These are phyloP conservation scores for Quadroppia sp. DNA, from an alignment of 2,888 invertebrate genomes.

Conservation along the genomic window DNA sequence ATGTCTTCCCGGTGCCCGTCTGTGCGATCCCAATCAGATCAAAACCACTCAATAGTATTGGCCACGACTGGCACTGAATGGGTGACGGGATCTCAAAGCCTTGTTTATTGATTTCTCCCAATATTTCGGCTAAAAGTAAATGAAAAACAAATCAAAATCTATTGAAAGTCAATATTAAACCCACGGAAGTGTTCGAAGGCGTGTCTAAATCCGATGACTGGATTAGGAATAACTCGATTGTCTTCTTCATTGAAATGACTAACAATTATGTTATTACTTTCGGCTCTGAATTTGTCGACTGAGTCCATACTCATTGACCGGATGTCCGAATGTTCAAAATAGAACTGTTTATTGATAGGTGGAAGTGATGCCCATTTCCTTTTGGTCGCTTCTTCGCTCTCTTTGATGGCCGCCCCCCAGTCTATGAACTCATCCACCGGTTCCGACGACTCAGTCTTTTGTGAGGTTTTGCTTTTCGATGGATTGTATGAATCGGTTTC, in stretches of 20 bases:
- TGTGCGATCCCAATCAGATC: constrained; percentile 96
- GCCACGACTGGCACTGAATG: constrained; percentile 86
- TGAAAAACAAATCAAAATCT: constrained; percentile 26
- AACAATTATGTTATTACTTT: constrained; percentile 63
- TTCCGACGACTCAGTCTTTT: neutral
- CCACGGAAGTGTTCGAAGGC: constrained; percentile 69
- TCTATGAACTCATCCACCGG: constrained; percentile 38
- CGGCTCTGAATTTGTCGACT: constrained; percentile 60
- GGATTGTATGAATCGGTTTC: neutral
- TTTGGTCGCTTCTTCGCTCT: constrained; percentile 43
- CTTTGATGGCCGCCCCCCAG: constrained; percentile 42
- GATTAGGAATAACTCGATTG: constrained; percentile 64
- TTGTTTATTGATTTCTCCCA: constrained; percentile 73
- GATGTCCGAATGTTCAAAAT: constrained; percentile 69
- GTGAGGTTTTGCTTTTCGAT: neutral
- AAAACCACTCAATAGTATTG: constrained; percentile 78
- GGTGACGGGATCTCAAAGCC: constrained; percentile 79
- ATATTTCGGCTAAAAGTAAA: constrained; percentile 62
- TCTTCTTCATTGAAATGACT: constrained; percentile 51
- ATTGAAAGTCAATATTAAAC: constrained; percentile 43
- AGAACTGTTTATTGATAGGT: constrained; percentile 64
- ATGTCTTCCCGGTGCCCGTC: constrained; percentile 73
- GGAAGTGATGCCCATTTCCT: constrained; percentile 43
- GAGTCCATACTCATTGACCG: constrained; percentile 63
- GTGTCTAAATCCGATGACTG: constrained; percentile 73